Percentiles rank a stretch among this genome's conserved stretches.
These are phyloP conservation scores for Oegoconia quadripuncta DNA, from an alignment of 2,888 invertebrate genomes.

Conservation along the genomic window DNA sequence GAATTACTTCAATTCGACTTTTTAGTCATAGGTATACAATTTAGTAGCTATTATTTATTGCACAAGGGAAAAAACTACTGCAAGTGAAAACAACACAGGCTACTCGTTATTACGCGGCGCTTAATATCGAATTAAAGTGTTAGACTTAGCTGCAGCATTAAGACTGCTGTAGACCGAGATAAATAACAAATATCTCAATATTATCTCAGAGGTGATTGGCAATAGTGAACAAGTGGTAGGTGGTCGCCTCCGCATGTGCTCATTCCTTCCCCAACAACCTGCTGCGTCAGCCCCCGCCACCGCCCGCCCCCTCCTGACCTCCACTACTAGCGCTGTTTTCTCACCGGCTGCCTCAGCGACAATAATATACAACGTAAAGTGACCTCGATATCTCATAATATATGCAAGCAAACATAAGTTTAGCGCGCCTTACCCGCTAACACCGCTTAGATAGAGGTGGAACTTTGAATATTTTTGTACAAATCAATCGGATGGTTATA, in stretches of 20 bases:
- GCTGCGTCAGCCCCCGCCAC: conserved; percentile 27
- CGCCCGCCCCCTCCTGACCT: conserved; percentile 33
- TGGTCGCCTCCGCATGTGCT: conserved; percentile 15
- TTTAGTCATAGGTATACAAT: too few relatives aligned
- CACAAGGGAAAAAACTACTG: too few relatives aligned
- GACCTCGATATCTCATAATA: conserved; percentile 42
- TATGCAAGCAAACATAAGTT: conserved; percentile 12
- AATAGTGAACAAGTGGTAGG: not conserved
- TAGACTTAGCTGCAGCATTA: too few relatives aligned
- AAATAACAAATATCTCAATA: not conserved
- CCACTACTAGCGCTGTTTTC: conserved; percentile 41
- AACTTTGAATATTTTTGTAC: not conserved
- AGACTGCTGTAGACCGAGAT: not conserved
- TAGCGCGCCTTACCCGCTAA: conserved; percentile 1
- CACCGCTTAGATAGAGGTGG: not conserved
- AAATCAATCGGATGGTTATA: too few relatives aligned
- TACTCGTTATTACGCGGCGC: too few relatives aligned
- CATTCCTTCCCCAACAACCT: conserved; percentile 23
- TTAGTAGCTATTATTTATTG: too few relatives aligned
- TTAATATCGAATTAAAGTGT: too few relatives aligned
- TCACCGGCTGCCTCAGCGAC: conserved; percentile 26
- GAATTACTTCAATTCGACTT: too few relatives aligned
- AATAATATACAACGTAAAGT: conserved; percentile 36
- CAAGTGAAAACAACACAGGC: too few relatives aligned
- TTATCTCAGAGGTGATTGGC: not conserved